phyloP scores from a whole-genome alignment of 2,888 invertebrate species.

The Agrilus mali region DNA sequence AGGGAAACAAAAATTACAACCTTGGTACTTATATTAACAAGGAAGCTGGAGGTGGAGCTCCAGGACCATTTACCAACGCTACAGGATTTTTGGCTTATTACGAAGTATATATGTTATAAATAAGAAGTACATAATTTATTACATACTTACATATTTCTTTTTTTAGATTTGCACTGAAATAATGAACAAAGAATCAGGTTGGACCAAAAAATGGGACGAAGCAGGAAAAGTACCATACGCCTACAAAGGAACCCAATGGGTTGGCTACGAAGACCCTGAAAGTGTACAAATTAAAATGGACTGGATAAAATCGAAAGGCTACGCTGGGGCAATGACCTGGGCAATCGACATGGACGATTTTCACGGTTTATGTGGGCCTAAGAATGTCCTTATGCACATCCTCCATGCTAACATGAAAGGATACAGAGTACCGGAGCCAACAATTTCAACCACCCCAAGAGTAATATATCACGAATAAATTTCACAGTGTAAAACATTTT shows the following conservation, averaged over 20 bases:
- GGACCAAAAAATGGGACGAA: constrained; percentile 78
- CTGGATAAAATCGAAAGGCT: constrained; percentile 70
- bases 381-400: constrained; percentile 62
- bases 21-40: constrained; percentile 81
- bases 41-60: constrained; percentile 77
- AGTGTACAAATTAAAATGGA: constrained; percentile 85
- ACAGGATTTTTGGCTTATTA: constrained; percentile 80
- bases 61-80: constrained; percentile 77
- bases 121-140: no score
- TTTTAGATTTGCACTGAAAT: constrained; percentile 66
- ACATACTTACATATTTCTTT: no score
- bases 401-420: constrained; percentile 59
- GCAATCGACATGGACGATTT: constrained; percentile 90
- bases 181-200: constrained; percentile 52
- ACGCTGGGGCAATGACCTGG: constrained; percentile 86
- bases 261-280: constrained; percentile 73
- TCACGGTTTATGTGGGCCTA: constrained; percentile 64
- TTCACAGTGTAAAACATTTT: neutral
- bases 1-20: constrained; percentile 70
- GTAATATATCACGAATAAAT: constrained; percentile 15
- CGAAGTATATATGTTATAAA: no score
- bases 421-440: constrained; percentile 56
- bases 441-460: constrained; percentile 51
- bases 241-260: constrained; percentile 77
- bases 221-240: constrained; percentile 73